These are phyloP conservation scores for Bambusicola thoracicus DNA, from an alignment of 2,113 vertebrate species.

Conservation along the genomic window DNA sequence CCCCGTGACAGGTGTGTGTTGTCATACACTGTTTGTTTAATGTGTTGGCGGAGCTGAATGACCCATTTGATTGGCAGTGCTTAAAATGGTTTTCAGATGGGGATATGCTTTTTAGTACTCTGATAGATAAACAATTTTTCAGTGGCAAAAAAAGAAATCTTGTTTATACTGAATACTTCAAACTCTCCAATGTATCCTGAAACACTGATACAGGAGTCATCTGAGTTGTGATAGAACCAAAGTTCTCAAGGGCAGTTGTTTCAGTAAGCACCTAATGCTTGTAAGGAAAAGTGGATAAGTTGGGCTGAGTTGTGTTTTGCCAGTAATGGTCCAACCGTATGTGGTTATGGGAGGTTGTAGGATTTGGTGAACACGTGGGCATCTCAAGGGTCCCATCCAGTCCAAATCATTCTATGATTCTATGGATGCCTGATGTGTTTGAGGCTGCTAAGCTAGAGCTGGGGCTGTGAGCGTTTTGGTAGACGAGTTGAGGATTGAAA, in stretches of 20 bases:
- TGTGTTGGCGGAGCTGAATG: not conserved
- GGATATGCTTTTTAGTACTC: not conserved
- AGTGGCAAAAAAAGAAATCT: not conserved
- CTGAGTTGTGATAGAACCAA: not conserved
- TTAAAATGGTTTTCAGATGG: not conserved
- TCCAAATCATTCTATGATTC: no score
- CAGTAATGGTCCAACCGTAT: not conserved
- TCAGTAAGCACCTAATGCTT: not conserved
- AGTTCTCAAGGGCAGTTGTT: not conserved
- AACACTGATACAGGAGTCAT: fast-evolving
- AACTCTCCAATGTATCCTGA: fast-evolving
- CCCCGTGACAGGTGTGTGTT: no score
- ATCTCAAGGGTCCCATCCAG: no score
- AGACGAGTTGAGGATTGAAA: not conserved
- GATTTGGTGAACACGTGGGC: not conserved
- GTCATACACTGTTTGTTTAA: no score
- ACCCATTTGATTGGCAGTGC: not conserved
- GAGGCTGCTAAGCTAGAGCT: not conserved
- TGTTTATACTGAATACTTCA: not conserved
- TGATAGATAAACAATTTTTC: not conserved
- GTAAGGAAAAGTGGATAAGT: not conserved
- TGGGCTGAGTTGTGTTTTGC: not conserved
- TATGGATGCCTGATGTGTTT: not conserved
- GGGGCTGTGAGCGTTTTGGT: not conserved
- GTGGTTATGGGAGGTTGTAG: not conserved